phyloP scores from a whole-genome alignment of 2,888 invertebrate genomes.

The Leistus spinibarbis region DNA sequence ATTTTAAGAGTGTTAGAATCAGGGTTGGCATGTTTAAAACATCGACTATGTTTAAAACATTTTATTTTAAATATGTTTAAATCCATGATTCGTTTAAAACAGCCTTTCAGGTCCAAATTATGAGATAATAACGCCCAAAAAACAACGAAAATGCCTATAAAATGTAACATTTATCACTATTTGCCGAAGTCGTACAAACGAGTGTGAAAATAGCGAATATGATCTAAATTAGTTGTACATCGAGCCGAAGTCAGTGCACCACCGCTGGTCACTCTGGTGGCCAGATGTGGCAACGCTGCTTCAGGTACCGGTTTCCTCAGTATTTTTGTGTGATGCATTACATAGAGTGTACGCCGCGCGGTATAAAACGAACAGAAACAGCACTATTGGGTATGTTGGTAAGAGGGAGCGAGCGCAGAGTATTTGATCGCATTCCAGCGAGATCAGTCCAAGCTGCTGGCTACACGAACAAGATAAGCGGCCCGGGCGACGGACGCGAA shows the following conservation, averaged over 20 bases:
- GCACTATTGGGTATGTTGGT: neutral
- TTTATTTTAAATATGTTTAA: too few species aligned
- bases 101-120: too few species aligned
- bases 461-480: constrained; percentile 18
- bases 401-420: constrained; percentile 7
- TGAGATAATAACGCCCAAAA: too few species aligned
- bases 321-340: constrained; percentile 31
- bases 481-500: neutral
- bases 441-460: constrained; percentile 28
- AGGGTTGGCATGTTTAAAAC: too few species aligned
- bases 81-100: too few species aligned
- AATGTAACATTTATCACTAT: too few species aligned
- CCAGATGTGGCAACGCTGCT: constrained; percentile 33
- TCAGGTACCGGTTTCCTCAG: constrained; percentile 35
- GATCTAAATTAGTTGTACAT: constrained; percentile 4
- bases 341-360: neutral
- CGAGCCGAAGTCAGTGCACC: neutral
- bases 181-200: too few species aligned
- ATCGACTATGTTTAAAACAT: too few species aligned
- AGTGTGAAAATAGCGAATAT: too few species aligned
- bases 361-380: neutral
- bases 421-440: constrained; percentile 30
- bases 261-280: constrained; percentile 18
- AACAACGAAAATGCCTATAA: too few species aligned
- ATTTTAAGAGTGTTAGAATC: too few species aligned